Evolutionary conservation across 1,140 invertebrate species (phyloP).

Genomic region (Octopus sinensis): DNA sequence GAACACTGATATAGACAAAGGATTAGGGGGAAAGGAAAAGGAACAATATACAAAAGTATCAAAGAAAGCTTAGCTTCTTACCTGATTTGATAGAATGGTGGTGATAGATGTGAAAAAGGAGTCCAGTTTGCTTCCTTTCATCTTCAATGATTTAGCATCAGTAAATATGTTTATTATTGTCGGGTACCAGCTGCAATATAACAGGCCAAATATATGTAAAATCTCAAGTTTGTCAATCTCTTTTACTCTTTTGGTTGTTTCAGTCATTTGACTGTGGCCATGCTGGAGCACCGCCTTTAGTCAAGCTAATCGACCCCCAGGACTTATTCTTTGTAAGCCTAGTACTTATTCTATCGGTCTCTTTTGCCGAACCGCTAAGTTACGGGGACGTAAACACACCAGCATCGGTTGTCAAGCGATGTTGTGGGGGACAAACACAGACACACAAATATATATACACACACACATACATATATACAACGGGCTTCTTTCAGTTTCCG

Average conservation of each 20-base stretch:
- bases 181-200: constrained; percentile 53
- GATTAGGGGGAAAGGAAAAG: not conserved
- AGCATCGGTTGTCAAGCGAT: no score
- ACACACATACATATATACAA: no score
- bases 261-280: not conserved
- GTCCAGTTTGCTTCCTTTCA: constrained; percentile 44
- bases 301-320: not conserved
- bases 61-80: constrained; percentile 20
- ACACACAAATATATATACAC: no score
- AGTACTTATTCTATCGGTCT: no score
- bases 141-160: constrained; percentile 46
- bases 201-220: not conserved
- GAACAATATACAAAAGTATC: not conserved
- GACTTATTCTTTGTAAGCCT: no score
- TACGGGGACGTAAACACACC: no score
- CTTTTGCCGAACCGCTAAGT: no score
- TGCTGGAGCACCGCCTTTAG: not conserved
- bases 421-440: no score
- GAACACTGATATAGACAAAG: not conserved
- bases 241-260: not conserved
- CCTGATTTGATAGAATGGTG: constrained; percentile 56
- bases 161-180: constrained; percentile 54
- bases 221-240: not conserved
- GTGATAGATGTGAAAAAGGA: constrained; percentile 55
- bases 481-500: no score